A percentile compares a stretch with the other conserved stretches of the same genome.
phyloP scores from a whole-genome alignment of 2,888 invertebrate species.

The Nemoura dubitans region DNA sequence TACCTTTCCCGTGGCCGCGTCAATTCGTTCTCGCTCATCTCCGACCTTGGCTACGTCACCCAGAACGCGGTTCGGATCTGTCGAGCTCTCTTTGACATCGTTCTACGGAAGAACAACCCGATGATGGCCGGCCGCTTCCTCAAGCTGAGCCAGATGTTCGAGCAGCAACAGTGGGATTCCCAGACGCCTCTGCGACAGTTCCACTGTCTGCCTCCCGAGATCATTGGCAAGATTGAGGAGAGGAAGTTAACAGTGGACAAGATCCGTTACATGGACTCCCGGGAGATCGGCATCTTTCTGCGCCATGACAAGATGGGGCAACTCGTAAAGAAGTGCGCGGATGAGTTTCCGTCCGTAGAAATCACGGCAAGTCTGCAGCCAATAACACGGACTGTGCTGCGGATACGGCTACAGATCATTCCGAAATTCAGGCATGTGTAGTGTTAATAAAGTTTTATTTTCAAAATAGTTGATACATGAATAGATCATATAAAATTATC shows the following conservation, averaged over 20 bases:
- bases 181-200: conserved; percentile 89
- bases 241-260: conserved; percentile 75
- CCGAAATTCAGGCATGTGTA: conserved; percentile 69
- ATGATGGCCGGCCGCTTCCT: conserved; percentile 87
- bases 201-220: conserved; percentile 76
- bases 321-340: conserved; percentile 82
- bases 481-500: too few relatives aligned
- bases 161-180: conserved; percentile 89
- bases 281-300: conserved; percentile 83
- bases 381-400: conserved; percentile 90
- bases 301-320: conserved; percentile 80
- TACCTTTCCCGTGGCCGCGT: conserved; percentile 85
- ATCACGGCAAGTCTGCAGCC: conserved; percentile 90
- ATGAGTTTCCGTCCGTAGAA: conserved; percentile 85
- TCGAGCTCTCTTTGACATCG: conserved; percentile 93
- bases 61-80: conserved; percentile 94
- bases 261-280: conserved; percentile 85
- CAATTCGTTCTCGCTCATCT: conserved; percentile 84
- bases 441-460: too few relatives aligned
- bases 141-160: conserved; percentile 90
- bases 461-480: too few relatives aligned
- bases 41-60: conserved; percentile 88
- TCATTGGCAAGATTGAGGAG: conserved; percentile 83
- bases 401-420: conserved; percentile 81
- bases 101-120: conserved; percentile 88